Evolutionary conservation across 2,888 invertebrate genomes (phyloP).

Genomic region (Cephus pygmeus): DNA sequence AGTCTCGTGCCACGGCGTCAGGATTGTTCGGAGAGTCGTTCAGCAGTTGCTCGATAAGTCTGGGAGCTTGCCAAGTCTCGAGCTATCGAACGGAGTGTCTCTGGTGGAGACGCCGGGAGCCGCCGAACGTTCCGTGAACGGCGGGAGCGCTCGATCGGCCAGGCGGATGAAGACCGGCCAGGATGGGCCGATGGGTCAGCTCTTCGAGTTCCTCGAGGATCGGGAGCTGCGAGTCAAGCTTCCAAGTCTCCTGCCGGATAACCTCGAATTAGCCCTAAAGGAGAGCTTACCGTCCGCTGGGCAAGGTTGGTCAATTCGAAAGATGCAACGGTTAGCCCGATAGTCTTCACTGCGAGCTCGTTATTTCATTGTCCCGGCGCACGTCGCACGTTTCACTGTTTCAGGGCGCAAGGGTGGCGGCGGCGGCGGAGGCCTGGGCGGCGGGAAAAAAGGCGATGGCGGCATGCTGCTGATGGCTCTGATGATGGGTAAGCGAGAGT

Average conservation of each 20-base stretch:
- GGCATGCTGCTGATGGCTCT: constrained; percentile 73
- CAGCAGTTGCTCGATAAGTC: constrained; percentile 64
- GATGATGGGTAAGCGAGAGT: constrained; percentile 72
- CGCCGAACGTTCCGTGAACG: constrained; percentile 35
- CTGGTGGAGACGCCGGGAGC: constrained; percentile 70
- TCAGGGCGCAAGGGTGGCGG: constrained; percentile 73
- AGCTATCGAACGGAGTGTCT: constrained; percentile 74
- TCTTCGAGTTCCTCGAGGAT: constrained; percentile 76
- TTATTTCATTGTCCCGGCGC: neutral
- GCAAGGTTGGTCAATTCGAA: constrained; percentile 58
- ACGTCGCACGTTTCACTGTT: constrained; percentile 63
- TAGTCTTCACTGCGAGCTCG: neutral
- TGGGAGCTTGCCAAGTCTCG: constrained; percentile 69
- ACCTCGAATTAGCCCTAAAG: constrained; percentile 71
- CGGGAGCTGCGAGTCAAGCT: constrained; percentile 80
- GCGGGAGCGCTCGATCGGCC: constrained; percentile 65
- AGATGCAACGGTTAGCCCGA: constrained; percentile 45
- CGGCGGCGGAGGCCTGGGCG: constrained; percentile 61
- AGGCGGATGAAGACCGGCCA: constrained; percentile 55
- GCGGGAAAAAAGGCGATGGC: constrained; percentile 69
- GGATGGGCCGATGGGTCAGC: constrained; percentile 68
- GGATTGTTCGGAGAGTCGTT: constrained; percentile 68
- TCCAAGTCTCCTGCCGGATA: constrained; percentile 76
- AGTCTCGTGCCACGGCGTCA: constrained; percentile 68
- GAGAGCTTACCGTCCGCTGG: constrained; percentile 69